Conservation (phyloP, 2,888 invertebrate genomes). For the Melanchra persicariae region DNA sequence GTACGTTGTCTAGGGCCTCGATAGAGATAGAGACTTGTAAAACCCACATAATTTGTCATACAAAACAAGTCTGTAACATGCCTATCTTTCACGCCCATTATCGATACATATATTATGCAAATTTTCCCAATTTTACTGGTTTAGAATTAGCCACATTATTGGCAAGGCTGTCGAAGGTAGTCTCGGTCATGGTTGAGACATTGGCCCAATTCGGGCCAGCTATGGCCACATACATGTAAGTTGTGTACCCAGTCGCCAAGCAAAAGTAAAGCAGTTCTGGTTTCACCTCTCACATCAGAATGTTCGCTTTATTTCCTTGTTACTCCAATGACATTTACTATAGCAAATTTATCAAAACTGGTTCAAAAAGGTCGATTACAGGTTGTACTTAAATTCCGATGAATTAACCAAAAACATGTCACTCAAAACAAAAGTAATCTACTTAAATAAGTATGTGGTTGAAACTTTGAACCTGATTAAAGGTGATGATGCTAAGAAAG, state of each 20-base stretch:
- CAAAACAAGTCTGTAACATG: neutral
- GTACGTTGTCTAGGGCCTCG: no score
- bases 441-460: neutral
- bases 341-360: constrained; percentile 7
- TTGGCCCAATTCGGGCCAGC: constrained; percentile 29
- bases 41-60: no score
- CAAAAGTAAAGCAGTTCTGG: neutral
- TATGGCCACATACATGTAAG: constrained; percentile 21
- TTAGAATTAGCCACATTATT: constrained; percentile 30
- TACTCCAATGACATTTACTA: neutral
- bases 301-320: constrained; percentile 28
- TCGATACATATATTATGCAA: constrained; percentile 38
- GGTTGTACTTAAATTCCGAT: neutral
- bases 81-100: neutral
- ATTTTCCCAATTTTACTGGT: constrained; percentile 20
- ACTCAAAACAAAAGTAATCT: neutral
- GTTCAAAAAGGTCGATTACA: constrained; percentile 23
- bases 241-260: neutral
- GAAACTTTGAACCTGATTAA: neutral
- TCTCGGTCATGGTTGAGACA: constrained; percentile 37
- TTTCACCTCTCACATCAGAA: constrained; percentile 26
- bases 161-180: constrained; percentile 14
- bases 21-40: no score
- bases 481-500: neutral
- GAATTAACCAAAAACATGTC: constrained; percentile 12